Evolutionary conservation across 2,888 invertebrate species (phyloP), one percentile per base, ranked within the genome.

Genomic region (Phengaris alcon): DNA sequence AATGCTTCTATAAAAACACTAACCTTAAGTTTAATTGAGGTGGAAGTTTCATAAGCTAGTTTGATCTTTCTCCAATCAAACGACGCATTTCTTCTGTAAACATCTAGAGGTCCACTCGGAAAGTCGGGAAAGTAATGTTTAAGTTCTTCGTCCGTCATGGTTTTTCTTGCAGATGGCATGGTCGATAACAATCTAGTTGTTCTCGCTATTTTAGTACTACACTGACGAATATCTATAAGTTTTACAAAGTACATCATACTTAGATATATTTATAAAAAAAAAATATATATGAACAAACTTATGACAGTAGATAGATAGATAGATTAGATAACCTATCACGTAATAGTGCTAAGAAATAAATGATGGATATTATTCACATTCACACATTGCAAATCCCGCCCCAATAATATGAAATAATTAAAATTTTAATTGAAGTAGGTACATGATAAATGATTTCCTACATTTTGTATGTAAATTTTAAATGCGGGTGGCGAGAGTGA

Each of bases 31-130:
- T 90, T 85, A 13, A 93, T 86, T 6, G 88, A 84, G 59, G 83
- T 81, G 59, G 88, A 79, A 77, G 83, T 87, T 75, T 93, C 92
- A 77, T 90, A 91, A 59, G 82, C 82, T 12, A 93, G 84, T 82
- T 92, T 93, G 88, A 93, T 89, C 51, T 95, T 95, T 72, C 95
- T 95, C 95, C 96, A 96, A 81, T 96, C 95, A 82, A 96, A 96
- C 0, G 95, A 90, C 0, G 96, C 95, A 79, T 92, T 94, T 79
- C 94, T 94, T 74, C 96, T 92, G 82, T 96, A 96, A 6, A 81
- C 84, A 81, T 95, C 95, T 77, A 96, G 86, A 15, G 95, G 95
- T 6, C 96, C 96, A 48, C 88, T 87, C 15, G 95, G 95, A 77
- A 96, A 94, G 81, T 95, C 95, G 6, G 94, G 94, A 78, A 95